phyloP scores from a whole-genome alignment of 2,113 vertebrate genomes.

The Ageneiosus marmoratus region DNA sequence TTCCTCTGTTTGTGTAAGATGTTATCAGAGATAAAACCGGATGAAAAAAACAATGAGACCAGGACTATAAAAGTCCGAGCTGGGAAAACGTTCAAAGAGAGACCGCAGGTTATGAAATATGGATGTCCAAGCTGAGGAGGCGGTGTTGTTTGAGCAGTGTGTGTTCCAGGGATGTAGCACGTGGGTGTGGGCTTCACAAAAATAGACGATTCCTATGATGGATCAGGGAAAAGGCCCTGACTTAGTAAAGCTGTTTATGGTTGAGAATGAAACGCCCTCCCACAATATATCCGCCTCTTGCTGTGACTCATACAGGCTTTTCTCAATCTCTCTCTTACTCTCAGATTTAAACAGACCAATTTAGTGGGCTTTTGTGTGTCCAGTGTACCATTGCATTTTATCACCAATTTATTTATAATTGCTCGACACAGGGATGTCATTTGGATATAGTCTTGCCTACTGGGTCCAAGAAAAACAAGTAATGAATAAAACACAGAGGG shows the following conservation, averaged over 20 bases:
- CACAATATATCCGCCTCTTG: neutral
- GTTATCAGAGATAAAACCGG: neutral
- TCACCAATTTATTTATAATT: slow-evolving; percentile 10
- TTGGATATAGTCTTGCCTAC: neutral
- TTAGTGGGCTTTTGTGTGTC: neutral
- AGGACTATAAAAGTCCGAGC: slow-evolving; percentile 27
- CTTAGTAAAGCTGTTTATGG: slow-evolving; percentile 42
- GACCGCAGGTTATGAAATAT: slow-evolving; percentile 52
- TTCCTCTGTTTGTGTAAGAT: neutral
- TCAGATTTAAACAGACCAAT: neutral
- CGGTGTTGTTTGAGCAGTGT: slow-evolving; percentile 21
- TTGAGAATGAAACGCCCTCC: slow-evolving; percentile 23
- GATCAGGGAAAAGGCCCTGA: neutral
- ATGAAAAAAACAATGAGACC: neutral
- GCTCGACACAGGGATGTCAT: neutral
- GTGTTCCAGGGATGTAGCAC: slow-evolving; percentile 27
- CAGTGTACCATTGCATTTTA: slow-evolving; percentile 14
- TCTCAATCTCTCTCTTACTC: slow-evolving; percentile 9
- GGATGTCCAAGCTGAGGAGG: slow-evolving; percentile 43
- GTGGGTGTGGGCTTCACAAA: slow-evolving; percentile 34
- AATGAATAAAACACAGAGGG: neutral
- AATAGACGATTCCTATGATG: slow-evolving; percentile 42
- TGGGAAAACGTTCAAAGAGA: slow-evolving; percentile 37
- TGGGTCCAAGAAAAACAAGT: neutral
- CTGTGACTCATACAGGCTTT: slow-evolving; percentile 14